phyloP scores from a whole-genome alignment of 2,888 invertebrate species.

The Ormia ochracea region DNA sequence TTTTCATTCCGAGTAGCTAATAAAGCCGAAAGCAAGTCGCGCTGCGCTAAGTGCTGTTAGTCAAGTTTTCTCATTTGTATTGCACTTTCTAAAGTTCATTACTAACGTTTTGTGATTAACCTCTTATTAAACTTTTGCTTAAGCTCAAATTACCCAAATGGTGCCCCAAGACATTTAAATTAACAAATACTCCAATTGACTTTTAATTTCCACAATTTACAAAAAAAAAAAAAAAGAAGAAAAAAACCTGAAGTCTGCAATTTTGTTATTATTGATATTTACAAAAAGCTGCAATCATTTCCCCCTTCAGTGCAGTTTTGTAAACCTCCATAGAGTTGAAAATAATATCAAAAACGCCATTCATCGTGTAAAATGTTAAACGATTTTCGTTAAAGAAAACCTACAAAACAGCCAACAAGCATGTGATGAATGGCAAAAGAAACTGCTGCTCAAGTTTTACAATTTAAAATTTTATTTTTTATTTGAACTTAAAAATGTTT shows the following conservation, averaged over 20 bases:
- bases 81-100: not conserved
- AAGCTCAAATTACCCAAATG: not conserved
- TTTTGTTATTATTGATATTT: not conserved
- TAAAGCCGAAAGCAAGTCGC: too few species aligned
- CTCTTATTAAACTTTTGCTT: not conserved
- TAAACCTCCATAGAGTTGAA: conserved; percentile 24
- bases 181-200: too few species aligned
- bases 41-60: too few species aligned
- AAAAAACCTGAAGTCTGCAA: too few species aligned
- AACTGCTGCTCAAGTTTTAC: conserved; percentile 39
- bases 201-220: not conserved
- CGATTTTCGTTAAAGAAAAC: not conserved
- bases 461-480: conserved; percentile 21
- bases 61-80: too few species aligned
- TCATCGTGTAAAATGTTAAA: conserved; percentile 1
- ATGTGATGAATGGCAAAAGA: conserved; percentile 16
- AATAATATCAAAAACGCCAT: not conserved
- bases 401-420: not conserved
- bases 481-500: conserved; percentile 35
- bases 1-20: too few species aligned
- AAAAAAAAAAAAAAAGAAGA: not conserved
- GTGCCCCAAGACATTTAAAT: conserved; percentile 8
- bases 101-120: not conserved
- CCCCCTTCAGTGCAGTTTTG: not conserved
- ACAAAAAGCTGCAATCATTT: conserved; percentile 23